A percentile compares a stretch with the other conserved stretches of the same genome.
Conservation (phyloP, 2,888 invertebrate species). For the Neoascia interrupta region DNA sequence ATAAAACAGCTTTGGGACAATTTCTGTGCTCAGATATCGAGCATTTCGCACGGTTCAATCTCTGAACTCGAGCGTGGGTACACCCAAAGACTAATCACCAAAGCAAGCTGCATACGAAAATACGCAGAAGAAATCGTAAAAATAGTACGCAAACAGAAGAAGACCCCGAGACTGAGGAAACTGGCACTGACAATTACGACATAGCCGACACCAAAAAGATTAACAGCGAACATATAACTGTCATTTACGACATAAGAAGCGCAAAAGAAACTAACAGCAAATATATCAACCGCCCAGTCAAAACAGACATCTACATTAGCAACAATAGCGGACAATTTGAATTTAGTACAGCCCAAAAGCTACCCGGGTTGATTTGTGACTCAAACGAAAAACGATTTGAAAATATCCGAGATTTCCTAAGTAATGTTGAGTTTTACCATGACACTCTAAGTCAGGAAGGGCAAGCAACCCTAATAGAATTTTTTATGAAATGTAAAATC, state of each 20-base stretch:
- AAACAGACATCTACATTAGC: not conserved
- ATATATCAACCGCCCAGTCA: not conserved
- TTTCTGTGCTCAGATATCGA: too few relatives aligned
- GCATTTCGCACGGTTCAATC: too few relatives aligned
- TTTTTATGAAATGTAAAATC: not conserved
- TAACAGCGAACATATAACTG: not conserved
- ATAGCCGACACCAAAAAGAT: not conserved
- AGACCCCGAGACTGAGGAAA: too few relatives aligned
- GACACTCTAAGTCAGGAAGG: not conserved
- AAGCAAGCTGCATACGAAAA: too few relatives aligned
- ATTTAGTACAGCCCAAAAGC: not conserved
- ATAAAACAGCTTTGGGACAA: too few relatives aligned
- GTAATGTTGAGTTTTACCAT: conserved; percentile 15
- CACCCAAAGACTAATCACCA: too few relatives aligned
- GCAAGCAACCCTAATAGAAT: not conserved
- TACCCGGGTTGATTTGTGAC: not conserved
- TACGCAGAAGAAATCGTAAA: too few relatives aligned
- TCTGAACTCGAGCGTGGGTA: too few relatives aligned
- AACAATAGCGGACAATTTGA: not conserved
- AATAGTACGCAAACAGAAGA: too few relatives aligned
- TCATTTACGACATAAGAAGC: too few relatives aligned
- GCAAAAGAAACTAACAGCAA: not conserved
- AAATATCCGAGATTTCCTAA: conserved; percentile 29
- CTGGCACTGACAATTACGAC: too few relatives aligned
- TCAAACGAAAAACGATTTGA: too few relatives aligned